Evolutionary conservation across 2,888 invertebrate genomes (phyloP).

Genomic region (Neoscelio sp.): DNA sequence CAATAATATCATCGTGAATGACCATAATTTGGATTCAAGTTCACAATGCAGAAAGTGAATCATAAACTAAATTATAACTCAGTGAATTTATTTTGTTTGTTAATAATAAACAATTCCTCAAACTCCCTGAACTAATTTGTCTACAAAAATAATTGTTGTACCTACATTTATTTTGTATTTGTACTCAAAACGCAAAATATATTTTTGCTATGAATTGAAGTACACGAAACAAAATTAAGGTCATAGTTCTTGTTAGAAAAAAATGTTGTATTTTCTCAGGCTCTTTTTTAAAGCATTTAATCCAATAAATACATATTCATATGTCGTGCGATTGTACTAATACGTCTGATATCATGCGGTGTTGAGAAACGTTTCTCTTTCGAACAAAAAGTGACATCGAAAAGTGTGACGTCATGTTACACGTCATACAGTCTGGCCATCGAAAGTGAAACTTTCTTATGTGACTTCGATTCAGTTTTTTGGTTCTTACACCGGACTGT

Average conservation of each 20-base stretch:
- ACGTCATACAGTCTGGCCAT: slow-evolving; percentile 45
- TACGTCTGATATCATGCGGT: neutral
- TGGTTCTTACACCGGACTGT: slow-evolving; percentile 17
- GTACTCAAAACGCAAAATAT: too few relatives aligned
- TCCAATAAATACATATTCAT: too few relatives aligned
- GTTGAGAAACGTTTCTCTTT: slow-evolving; percentile 42
- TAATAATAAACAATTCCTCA: neutral
- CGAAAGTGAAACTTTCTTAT: slow-evolving; percentile 59
- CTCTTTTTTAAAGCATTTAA: too few relatives aligned
- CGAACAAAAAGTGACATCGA: slow-evolving; percentile 39
- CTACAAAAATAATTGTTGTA: too few relatives aligned
- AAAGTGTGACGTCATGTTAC: slow-evolving; percentile 43
- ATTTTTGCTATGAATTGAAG: too few relatives aligned
- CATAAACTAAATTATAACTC: slow-evolving; percentile 3
- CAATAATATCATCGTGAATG: slow-evolving; percentile 21
- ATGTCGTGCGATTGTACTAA: neutral
- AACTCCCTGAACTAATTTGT: too few relatives aligned
- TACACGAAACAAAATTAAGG: too few relatives aligned
- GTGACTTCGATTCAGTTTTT: slow-evolving; percentile 43
- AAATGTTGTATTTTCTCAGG: too few relatives aligned
- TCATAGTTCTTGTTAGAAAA: too few relatives aligned
- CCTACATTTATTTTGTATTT: too few relatives aligned
- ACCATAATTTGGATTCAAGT: slow-evolving; percentile 26
- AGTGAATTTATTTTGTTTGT: neutral
- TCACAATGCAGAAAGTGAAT: slow-evolving; percentile 9